These are phyloP conservation scores for Pipistrellus pygmaeus DNA, from an alignment of 2,797 vertebrate genomes.

Conservation along the genomic window DNA sequence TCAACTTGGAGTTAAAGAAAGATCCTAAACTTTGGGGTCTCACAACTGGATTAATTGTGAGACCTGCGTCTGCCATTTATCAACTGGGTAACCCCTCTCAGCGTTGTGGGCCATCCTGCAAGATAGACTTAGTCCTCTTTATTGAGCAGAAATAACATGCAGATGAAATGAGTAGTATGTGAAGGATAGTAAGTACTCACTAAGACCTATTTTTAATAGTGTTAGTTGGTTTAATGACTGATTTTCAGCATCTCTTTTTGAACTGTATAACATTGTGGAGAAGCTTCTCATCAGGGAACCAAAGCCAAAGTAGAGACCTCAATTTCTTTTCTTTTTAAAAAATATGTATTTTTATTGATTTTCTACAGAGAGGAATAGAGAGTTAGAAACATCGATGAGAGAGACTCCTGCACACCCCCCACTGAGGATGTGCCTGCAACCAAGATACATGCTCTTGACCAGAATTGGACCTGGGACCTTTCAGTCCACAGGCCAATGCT, in stretches of 20 bases:
- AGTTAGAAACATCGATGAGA: too few relatives aligned
- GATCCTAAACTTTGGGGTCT: background rate
- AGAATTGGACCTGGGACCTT: too few relatives aligned
- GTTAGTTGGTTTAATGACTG: background rate
- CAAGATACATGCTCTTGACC: too few relatives aligned
- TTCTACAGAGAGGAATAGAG: too few relatives aligned
- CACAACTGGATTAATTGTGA: background rate
- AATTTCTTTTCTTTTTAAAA: background rate
- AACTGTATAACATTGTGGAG: background rate
- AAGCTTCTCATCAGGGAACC: background rate
- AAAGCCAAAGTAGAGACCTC: background rate
- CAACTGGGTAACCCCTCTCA: background rate
- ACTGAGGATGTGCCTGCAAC: too few relatives aligned
- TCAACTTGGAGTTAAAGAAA: background rate
- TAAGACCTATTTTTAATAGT: background rate
- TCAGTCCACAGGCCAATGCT: too few relatives aligned
- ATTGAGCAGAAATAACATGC: background rate
- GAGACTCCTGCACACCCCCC: too few relatives aligned
- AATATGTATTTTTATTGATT: too few relatives aligned
- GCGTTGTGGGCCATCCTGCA: background rate
- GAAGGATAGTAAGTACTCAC: background rate
- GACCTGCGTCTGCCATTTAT: background rate
- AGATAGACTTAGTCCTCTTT: background rate
- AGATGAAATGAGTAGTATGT: background rate
- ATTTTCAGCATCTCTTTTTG: slow-evolving; percentile 26